A percentile compares a stretch with the other conserved stretches of the same genome.
phyloP scores from a whole-genome alignment of 2,113 vertebrate species.

The Indicator maculatus region DNA sequence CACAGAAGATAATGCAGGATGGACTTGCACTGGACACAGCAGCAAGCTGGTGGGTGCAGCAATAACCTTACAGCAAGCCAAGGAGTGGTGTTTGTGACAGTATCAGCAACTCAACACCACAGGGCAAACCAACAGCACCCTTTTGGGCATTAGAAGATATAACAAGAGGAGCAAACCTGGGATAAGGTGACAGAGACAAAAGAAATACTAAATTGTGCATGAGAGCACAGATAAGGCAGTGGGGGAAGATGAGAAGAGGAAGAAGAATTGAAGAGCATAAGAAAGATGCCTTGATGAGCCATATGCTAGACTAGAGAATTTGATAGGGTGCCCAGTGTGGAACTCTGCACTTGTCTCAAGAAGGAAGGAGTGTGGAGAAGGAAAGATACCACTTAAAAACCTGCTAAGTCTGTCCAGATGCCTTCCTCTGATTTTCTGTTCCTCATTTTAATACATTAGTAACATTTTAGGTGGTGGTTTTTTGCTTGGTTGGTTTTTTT shows the following conservation, averaged over 20 bases:
- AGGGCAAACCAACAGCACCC: background rate
- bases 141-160: background rate
- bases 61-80: background rate
- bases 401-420: constrained; percentile 16
- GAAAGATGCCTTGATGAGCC: constrained; percentile 25
- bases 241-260: background rate
- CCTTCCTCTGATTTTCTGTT: background rate
- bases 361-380: background rate
- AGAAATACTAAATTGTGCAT: background rate
- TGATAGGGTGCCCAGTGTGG: background rate
- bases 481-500: background rate
- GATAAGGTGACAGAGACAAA: background rate
- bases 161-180: background rate
- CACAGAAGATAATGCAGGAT: background rate
- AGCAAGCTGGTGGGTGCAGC: background rate
- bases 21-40: background rate
- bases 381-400: background rate
- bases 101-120: background rate
- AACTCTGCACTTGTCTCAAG: constrained; percentile 32
- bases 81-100: background rate
- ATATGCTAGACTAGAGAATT: constrained; percentile 20
- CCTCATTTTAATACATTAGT: background rate
- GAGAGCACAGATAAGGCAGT: fast-evolving
- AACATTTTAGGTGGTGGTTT: background rate
- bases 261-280: constrained; percentile 16